phyloP scores from a whole-genome alignment of 2,797 vertebrate genomes.

The Halcyon leucocephala region DNA sequence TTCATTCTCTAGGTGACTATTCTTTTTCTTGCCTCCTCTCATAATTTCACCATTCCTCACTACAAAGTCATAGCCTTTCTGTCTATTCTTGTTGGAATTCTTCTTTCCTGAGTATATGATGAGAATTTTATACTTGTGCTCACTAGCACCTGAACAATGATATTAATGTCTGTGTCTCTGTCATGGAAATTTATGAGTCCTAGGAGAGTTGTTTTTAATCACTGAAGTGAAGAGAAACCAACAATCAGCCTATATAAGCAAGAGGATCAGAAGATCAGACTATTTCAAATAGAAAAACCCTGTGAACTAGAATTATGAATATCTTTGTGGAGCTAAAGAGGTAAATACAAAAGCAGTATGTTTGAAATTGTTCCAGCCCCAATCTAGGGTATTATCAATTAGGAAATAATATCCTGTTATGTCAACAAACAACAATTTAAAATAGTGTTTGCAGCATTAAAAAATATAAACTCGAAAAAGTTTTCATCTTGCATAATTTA shows the following conservation, averaged over 20 bases:
- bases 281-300: not conserved
- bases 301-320: not conserved
- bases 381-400: not conserved
- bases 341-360: not conserved
- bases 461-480: not conserved
- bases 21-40: not conserved
- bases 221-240: not conserved
- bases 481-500: not conserved
- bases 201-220: constrained; percentile 6
- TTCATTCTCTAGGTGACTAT: not conserved
- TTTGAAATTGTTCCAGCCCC: not conserved
- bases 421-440: not conserved
- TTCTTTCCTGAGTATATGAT: not conserved
- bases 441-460: not conserved
- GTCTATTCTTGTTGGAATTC: constrained; percentile 14
- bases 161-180: not conserved
- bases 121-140: not conserved
- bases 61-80: not conserved
- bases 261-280: not conserved
- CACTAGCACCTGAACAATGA: not conserved
- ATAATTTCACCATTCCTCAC: not conserved
- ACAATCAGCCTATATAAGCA: not conserved
- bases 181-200: not conserved
- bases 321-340: not conserved
- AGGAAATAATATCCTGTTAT: not conserved